Conservation (phyloP, 2,113 vertebrate genomes). For the Oreochromis niloticus region DNA sequence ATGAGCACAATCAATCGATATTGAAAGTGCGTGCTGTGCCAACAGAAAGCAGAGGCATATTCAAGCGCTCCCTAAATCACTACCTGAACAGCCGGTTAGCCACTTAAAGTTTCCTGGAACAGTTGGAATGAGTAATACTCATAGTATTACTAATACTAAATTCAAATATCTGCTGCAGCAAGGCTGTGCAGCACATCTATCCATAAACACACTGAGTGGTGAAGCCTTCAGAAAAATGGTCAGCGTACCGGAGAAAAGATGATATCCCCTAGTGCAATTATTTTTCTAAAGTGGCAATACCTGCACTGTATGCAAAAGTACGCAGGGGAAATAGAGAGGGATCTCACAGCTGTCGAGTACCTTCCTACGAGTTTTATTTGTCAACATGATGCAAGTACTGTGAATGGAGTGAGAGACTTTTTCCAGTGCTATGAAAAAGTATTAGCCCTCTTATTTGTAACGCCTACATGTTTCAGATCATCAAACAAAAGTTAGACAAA, state of each 20-base stretch:
- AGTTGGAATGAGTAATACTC: not conserved
- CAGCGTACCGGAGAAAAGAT: not conserved
- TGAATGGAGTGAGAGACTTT: not conserved
- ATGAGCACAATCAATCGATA: rapidly evolving
- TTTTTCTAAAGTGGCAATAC: not conserved
- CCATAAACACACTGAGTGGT: not conserved
- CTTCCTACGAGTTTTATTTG: not conserved
- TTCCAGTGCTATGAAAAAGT: not conserved
- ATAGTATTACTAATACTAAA: not conserved
- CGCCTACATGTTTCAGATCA: not conserved
- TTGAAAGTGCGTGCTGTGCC: rapidly evolving
- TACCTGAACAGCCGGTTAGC: not conserved
- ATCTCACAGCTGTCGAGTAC: not conserved
- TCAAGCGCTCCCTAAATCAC: not conserved
- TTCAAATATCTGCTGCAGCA: not conserved
- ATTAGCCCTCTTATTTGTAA: not conserved
- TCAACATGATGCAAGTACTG: not conserved
- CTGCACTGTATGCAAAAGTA: not conserved
- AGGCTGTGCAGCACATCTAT: not conserved
- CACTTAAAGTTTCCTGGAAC: not conserved
- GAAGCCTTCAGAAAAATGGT: not conserved
- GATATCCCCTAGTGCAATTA: not conserved
- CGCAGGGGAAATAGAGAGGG: not conserved
- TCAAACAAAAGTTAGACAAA: not conserved
- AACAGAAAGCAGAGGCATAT: not conserved